Conservation (phyloP, 2,888 invertebrate genomes). For the Orchesellides sinensis region DNA sequence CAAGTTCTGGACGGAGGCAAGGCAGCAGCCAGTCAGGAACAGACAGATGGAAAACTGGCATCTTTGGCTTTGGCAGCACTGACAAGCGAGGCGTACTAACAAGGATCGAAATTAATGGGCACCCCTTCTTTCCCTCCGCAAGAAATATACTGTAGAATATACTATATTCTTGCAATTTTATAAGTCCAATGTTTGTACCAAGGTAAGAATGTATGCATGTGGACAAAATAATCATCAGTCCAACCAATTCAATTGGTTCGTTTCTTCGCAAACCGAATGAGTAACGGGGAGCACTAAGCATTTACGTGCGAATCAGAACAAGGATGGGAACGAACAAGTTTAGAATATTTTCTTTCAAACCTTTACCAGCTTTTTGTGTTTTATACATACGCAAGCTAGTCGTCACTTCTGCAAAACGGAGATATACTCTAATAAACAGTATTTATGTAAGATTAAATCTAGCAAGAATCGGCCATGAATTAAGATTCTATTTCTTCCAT, state of each 20-base stretch:
- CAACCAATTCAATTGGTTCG: no score
- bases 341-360: not conserved
- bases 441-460: conserved; percentile 20
- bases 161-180: no score
- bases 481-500: conserved; percentile 14
- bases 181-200: not conserved
- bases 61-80: conserved; percentile 48
- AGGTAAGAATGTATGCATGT: not conserved
- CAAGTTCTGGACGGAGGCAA: conserved; percentile 20
- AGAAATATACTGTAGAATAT: not conserved
- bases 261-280: no score
- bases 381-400: not conserved
- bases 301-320: not conserved
- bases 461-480: conserved; percentile 18
- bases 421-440: not conserved
- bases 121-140: conserved; percentile 11
- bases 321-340: no score
- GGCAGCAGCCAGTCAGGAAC: conserved; percentile 14
- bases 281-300: no score
- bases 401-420: not conserved
- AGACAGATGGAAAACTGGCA: conserved; percentile 20
- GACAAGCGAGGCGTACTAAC: conserved; percentile 59
- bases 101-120: conserved; percentile 48
- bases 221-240: conserved; percentile 20
- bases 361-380: not conserved